Evolutionary conservation across 2,113 vertebrate species (phyloP), one percentile per base, ranked within the genome.

Genomic region (Motacilla tschutschensis): DNA sequence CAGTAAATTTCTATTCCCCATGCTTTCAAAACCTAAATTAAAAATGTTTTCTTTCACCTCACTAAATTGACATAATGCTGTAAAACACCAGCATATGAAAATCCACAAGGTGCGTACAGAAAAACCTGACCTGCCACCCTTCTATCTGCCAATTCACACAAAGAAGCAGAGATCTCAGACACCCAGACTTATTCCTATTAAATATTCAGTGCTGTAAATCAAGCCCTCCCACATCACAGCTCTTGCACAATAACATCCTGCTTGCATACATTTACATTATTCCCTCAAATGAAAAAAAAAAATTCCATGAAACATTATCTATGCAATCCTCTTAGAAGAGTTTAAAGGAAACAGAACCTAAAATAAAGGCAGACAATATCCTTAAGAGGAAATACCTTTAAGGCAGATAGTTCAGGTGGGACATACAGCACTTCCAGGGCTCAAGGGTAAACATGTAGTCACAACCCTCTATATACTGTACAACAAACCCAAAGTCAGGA

Each of bases 131-230:
- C 26, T 76, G 25, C 26, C 43, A 70, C 31, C 35, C n/a, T 94
- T 64, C 43, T 74, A 67, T 48, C 46, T 60, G 60, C 17, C 11
- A 26, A 75, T n/a, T 79, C 70, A 55, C 67, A 66, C 6, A 41
- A 89, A 93, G 79, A 46, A 80, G 48, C 57, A 53, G 26, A 41
- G 74, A 90, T 85, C 47, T 82, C 77, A 84, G 88, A 83, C 31
- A 65, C 26, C 14, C 35, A 92, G 50, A 94, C 88, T 94, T 92
- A 86, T 65, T 94, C 33, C 63, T 36, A 88, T 90, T 93, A 95
- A 84, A 90, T 87, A 85, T 40, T 73, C 66, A 80, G 26, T 29
- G 38, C 83, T 90, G 88, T 83, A 95, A 95, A 96, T 92, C 80
- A 93, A 95, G 73, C 41, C 62, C 72, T 95, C 91, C 92, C 87